These are phyloP conservation scores for Mormyrops attenuatus DNA, from an alignment of 2,797 vertebrate species.

Conservation along the genomic window DNA sequence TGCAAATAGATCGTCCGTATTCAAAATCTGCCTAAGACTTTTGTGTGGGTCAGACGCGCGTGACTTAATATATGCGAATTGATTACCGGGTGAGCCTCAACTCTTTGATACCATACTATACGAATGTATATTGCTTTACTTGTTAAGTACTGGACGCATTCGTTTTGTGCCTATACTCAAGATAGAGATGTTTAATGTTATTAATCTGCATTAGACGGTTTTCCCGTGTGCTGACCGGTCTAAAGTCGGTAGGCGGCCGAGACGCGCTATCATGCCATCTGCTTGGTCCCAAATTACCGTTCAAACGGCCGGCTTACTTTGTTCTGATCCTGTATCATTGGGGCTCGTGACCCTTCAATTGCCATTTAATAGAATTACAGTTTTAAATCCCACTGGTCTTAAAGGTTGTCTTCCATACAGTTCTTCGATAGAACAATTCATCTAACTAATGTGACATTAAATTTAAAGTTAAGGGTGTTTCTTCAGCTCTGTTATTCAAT, in stretches of 20 bases:
- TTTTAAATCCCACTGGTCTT: constrained; percentile 66
- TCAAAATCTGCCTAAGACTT: neutral
- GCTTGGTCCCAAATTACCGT: constrained; percentile 69
- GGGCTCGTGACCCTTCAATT: constrained; percentile 68
- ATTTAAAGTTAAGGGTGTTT: neutral
- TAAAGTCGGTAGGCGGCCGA: constrained; percentile 56
- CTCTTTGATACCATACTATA: neutral
- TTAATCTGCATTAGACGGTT: constrained; percentile 66
- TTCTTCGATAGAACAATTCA: constrained; percentile 27
- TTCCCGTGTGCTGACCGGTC: constrained; percentile 47
- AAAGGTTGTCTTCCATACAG: constrained; percentile 44
- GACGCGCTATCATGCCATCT: constrained; percentile 69
- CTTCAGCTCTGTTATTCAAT: neutral
- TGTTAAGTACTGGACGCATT: constrained; percentile 42
- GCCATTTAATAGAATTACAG: constrained; percentile 73
- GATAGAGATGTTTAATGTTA: constrained; percentile 53
- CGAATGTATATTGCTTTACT: neutral
- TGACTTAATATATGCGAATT: neutral
- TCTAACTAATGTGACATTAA: constrained; percentile 18
- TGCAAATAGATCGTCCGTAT: neutral
- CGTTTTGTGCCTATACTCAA: constrained; percentile 60
- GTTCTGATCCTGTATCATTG: constrained; percentile 72
- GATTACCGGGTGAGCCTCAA: neutral
- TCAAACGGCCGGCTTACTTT: constrained; percentile 63
- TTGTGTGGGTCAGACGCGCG: neutral